Evolutionary conservation across 2,113 vertebrate species (phyloP).

Genomic region (Pelobates fuscus): DNA sequence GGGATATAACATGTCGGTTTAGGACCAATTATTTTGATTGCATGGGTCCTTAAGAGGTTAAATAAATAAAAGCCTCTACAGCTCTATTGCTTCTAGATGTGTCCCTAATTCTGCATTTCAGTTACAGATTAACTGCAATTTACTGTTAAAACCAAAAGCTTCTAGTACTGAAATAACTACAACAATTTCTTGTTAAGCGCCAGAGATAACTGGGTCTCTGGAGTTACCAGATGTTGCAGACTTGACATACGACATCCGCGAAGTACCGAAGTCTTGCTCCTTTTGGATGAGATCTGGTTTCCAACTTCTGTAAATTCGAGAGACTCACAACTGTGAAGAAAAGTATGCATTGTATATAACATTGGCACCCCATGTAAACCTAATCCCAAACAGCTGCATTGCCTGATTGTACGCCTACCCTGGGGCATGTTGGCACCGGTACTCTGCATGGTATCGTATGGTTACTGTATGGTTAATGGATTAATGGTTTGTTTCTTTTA

Average conservation of each 20-base stretch:
- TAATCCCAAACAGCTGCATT: constrained; percentile 39
- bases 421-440: not conserved
- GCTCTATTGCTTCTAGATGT: too few species aligned
- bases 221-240: constrained; percentile 27
- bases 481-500: too few species aligned
- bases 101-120: too few species aligned
- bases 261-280: constrained; percentile 17
- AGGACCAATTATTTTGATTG: too few species aligned
- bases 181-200: too few species aligned
- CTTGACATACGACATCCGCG: constrained; percentile 19
- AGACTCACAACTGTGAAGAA: constrained; percentile 20
- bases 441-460: not conserved
- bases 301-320: constrained; percentile 27
- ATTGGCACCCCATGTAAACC: constrained; percentile 21
- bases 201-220: not conserved
- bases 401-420: not conserved
- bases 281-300: constrained; percentile 18
- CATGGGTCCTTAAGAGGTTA: too few species aligned
- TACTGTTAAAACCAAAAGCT: too few species aligned
- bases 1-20: too few species aligned
- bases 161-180: too few species aligned
- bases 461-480: not conserved
- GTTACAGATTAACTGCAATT: too few species aligned
- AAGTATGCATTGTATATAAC: constrained; percentile 23
- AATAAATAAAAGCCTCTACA: too few species aligned